A percentile compares a stretch with the other conserved stretches of the same genome.
Evolutionary conservation across 2,888 invertebrate species (phyloP).

Genomic region (Chrysolina haemoptera): DNA sequence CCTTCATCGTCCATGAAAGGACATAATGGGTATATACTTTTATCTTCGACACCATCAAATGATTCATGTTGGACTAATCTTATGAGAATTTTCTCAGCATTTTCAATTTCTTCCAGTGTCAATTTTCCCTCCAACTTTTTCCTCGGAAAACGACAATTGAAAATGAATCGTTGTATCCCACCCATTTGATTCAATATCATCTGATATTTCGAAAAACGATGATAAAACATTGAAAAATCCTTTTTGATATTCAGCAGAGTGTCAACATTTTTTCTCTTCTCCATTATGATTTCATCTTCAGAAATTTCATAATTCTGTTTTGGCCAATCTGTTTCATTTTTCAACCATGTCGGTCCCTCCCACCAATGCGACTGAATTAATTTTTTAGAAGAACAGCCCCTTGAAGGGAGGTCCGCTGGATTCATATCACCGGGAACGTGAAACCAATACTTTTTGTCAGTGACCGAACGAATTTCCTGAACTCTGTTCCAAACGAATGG

Average conservation of each 20-base stretch:
- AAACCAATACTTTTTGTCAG: not conserved
- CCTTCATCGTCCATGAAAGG: constrained; percentile 19
- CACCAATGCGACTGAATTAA: not conserved
- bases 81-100: not conserved
- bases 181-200: not conserved
- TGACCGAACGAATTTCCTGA: constrained; percentile 1
- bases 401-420: constrained; percentile 8
- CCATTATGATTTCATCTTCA: not conserved
- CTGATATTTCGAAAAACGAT: not conserved
- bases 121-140: not conserved
- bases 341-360: constrained; percentile 1
- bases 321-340: constrained; percentile 2
- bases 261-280: not conserved
- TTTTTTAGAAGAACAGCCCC: constrained; percentile 11
- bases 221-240: not conserved
- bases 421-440: constrained; percentile 4
- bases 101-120: constrained; percentile 1
- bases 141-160: not conserved
- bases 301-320: not conserved
- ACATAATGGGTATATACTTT: not conserved
- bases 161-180: too few species aligned
- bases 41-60: not conserved
- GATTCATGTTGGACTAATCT: not conserved
- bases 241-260: not conserved
- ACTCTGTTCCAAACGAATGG: constrained; percentile 21